Percentiles rank a stretch among this genome's conserved stretches.
Evolutionary conservation across 2,113 vertebrate species (phyloP).

Genomic region (Gopherus evgoodei): DNA sequence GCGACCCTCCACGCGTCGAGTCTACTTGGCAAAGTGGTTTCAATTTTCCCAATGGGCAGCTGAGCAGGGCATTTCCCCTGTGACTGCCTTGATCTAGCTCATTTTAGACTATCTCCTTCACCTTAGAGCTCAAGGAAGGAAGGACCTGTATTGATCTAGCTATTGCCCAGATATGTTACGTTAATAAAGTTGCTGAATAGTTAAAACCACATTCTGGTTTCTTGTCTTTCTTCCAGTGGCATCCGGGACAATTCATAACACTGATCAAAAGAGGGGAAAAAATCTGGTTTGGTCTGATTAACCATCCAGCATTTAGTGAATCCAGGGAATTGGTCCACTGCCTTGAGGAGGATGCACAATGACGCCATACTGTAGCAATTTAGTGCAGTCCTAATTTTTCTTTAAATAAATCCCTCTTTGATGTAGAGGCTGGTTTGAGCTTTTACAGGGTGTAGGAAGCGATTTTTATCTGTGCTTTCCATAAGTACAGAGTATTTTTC

Average conservation of each 20-base stretch:
- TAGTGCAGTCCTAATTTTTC: neutral
- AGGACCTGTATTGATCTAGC: neutral
- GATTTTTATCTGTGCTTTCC: constrained; percentile 69
- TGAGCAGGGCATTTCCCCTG: too few species aligned
- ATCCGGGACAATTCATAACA: neutral
- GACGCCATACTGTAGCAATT: neutral
- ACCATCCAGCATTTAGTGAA: neutral
- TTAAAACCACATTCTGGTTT: neutral
- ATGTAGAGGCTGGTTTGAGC: neutral
- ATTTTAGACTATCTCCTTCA: too few species aligned
- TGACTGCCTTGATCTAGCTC: too few species aligned
- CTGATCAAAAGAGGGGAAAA: neutral
- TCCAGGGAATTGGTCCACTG: neutral
- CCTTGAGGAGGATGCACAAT: constrained; percentile 1
- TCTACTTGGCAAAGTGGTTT: too few species aligned
- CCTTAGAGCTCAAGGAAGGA: neutral
- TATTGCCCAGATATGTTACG: neutral
- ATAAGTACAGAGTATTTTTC: constrained; percentile 53
- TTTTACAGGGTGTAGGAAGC: constrained; percentile 63
- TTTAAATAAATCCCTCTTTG: constrained; percentile 43
- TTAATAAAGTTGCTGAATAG: neutral
- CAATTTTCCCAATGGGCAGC: too few species aligned
- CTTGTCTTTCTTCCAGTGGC: neutral
- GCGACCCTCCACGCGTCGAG: too few species aligned
- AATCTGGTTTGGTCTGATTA: neutral